A percentile compares a stretch with the other conserved stretches of the same genome.
Conservation (phyloP, 2,797 vertebrate genomes). For the Pterois miles region DNA sequence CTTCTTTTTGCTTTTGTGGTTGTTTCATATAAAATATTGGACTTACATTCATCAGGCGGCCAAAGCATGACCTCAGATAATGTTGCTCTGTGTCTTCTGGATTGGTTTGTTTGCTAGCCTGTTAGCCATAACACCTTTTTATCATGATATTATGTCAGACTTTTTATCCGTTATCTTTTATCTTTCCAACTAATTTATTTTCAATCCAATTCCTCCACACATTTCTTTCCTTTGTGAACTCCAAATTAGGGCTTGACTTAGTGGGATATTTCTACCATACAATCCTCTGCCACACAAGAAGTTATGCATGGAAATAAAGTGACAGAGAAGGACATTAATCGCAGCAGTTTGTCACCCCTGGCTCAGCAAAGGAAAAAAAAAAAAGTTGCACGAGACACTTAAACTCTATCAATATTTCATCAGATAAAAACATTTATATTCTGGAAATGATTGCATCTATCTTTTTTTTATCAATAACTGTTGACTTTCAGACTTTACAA, state of each 20-base stretch:
- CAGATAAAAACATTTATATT: too few relatives aligned
- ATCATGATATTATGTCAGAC: neutral
- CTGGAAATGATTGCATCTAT: too few relatives aligned
- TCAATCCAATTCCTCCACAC: neutral
- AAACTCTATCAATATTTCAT: neutral
- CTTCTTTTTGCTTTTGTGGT: neutral
- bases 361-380: neutral
- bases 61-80: neutral
- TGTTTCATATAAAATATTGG: neutral
- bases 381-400: neutral
- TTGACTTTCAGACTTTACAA: too few relatives aligned
- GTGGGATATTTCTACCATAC: too few relatives aligned
- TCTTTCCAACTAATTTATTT: neutral
- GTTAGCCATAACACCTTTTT: neutral
- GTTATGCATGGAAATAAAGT: neutral
- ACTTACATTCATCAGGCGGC: neutral
- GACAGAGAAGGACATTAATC: neutral
- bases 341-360: neutral
- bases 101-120: neutral
- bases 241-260: neutral
- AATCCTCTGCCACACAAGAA: neutral
- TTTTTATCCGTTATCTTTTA: neutral
- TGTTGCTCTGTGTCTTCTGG: neutral
- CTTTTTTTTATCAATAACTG: too few relatives aligned
- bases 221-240: neutral